Percentiles rank a stretch among this genome's conserved stretches.
These are phyloP conservation scores for Lasioglossum baleicum DNA, from an alignment of 1,140 invertebrate genomes.

Conservation along the genomic window DNA sequence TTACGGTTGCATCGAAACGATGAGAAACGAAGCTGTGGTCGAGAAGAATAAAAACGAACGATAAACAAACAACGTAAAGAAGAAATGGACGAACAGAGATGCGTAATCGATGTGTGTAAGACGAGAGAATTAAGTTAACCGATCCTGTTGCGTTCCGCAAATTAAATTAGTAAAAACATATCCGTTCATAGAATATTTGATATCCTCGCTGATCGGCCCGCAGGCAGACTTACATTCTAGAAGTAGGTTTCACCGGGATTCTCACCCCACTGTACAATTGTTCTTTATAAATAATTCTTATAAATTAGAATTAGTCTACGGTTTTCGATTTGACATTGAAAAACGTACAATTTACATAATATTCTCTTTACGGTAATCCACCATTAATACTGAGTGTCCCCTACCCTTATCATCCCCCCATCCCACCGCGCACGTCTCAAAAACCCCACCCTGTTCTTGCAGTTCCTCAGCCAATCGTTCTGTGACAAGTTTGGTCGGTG, in stretches of 20 bases:
- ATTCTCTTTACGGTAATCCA: slow-evolving; percentile 65
- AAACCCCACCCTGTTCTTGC: not conserved
- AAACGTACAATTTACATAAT: slow-evolving; percentile 65
- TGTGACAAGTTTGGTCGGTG: slow-evolving; percentile 26
- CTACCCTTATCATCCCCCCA: slow-evolving; percentile 29
- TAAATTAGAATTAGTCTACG: slow-evolving; percentile 68
- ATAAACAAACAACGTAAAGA: not conserved
- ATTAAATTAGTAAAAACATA: slow-evolving; percentile 34
- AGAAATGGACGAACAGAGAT: not conserved
- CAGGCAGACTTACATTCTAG: slow-evolving; percentile 41
- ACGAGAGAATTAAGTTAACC: slow-evolving; percentile 18
- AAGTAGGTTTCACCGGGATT: slow-evolving; percentile 51
- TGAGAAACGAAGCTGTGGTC: not conserved
- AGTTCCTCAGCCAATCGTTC: slow-evolving; percentile 29
- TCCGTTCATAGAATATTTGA: slow-evolving; percentile 16
- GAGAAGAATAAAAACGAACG: not conserved
- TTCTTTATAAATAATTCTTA: slow-evolving; percentile 74
- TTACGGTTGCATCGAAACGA: not conserved
- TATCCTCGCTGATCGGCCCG: slow-evolving; percentile 39
- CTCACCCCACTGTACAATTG: slow-evolving; percentile 61
- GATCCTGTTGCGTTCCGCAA: slow-evolving; percentile 10
- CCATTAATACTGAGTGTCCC: slow-evolving; percentile 77
- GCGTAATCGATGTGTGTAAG: not conserved
- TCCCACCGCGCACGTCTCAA: not conserved
- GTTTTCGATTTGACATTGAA: slow-evolving; percentile 49